Evolutionary conservation across 2,888 invertebrate genomes (phyloP), one percentile per base, ranked within the genome.

Genomic region (Brenthis daphne): DNA sequence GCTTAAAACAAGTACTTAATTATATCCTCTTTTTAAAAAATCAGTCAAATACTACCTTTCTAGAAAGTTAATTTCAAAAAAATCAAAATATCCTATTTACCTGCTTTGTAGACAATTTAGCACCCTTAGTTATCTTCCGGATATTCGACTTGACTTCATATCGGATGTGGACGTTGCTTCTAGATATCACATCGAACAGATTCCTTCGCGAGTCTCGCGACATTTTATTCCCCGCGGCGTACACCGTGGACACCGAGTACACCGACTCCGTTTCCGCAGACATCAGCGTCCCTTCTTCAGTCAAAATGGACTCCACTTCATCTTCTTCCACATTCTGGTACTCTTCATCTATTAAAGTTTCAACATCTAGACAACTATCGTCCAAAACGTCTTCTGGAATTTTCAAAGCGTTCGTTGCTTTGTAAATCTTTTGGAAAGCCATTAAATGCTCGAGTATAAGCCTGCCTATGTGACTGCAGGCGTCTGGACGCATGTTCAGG

Each of bases 401-500:
- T 73, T 86, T 86, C 0, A 82, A 70, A 0, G 80, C 76, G 0
- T 81, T 82, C 0, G 83, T 84, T 0, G 85, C 87, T 77, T 92
- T 93, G 73, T 93, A 93, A 64, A 91, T 90, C 79, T 89, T 93
- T 71, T 92, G 88, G 72, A 94, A 90, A 0, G 94, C 93, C 82
- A 92, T 92, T 4, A 94, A 82, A 73, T 94, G 93, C 65, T 93
- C 89, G 24, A 94, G 85, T 37, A 95, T 88, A 51, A 94, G 88
- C 68, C 93, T 82, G 0, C 94, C 95, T 56, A 94, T 86, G 33
- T 90, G 85, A 14, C 94, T 94, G 81, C 94, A 94, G 14, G 94
- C 93, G 75, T 94, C 94, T 0, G 94, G 94, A 0, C 94, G 85
- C 85, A 94, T 88, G 80, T 94, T 94, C 2, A 94, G 81, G 71